phyloP scores from a whole-genome alignment of 1,140 invertebrate species.

The Vollenhovia emeryi region DNA sequence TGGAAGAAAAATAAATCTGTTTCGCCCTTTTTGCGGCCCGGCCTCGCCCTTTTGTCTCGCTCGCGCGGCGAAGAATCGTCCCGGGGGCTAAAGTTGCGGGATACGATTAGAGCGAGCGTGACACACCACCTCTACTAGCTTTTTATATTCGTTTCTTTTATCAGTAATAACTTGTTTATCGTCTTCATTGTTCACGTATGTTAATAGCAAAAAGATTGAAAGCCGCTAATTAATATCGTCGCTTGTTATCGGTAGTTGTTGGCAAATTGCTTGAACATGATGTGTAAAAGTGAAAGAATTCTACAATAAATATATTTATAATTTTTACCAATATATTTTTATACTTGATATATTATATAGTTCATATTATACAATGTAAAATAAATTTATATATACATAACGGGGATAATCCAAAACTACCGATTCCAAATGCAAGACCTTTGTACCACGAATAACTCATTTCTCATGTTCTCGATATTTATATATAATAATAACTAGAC shows the following conservation, averaged over 20 bases:
- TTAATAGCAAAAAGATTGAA: not conserved
- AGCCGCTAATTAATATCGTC: not conserved
- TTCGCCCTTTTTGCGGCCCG: constrained; percentile 58
- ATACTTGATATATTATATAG: not conserved
- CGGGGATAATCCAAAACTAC: not conserved
- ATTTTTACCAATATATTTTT: not conserved
- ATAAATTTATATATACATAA: constrained; percentile 2
- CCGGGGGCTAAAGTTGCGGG: constrained; percentile 58
- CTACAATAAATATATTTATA: not conserved
- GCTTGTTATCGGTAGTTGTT: not conserved
- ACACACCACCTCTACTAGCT: constrained; percentile 37
- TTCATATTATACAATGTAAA: no score
- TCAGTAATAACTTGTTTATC: not conserved
- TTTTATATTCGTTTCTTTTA: constrained; percentile 17
- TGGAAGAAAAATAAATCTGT: constrained; percentile 72
- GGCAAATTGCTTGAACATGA: not conserved
- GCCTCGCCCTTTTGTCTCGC: constrained; percentile 59
- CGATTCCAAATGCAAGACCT: not conserved
- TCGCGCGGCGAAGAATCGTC: constrained; percentile 46
- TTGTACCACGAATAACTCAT: not conserved
- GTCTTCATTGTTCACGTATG: not conserved
- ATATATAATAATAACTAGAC: constrained; percentile 13
- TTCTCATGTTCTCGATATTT: not conserved
- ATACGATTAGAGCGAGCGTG: constrained; percentile 65
- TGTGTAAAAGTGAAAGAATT: not conserved